Evolutionary conservation across 2,888 invertebrate genomes (phyloP), one percentile per base, ranked within the genome.

Genomic region (Agrotis segetum): DNA sequence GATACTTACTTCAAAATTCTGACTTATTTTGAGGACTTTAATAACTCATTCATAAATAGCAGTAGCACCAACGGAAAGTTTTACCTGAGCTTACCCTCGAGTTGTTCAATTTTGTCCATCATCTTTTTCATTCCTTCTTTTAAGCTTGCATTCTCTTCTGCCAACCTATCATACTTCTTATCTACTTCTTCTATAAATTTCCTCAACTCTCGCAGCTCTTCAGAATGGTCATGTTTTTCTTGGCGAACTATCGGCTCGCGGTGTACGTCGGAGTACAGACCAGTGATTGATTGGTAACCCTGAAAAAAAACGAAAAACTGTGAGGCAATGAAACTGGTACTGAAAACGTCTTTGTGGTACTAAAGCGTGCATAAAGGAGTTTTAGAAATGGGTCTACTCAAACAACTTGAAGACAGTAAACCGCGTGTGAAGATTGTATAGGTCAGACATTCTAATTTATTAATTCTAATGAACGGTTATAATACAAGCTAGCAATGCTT

Each of bases 31-130:
- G 13, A 34, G 16, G 6, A 19, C 17, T 46, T 11, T 7, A 13
- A 6, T 29, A 49, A 40, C 19, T 58, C 17, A 19, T 53, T 70
- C 53, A 50, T 29, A n/a, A 34, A 56, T 56, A 47, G 47, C 53
- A 76, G 24, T 59, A 77, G 34, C 61, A 62, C 77, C 60, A 64
- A 44, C 21, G 50, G 9, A 59, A 70, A 74, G 77, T 64, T 83
- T 89, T 93, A 96, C 96, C 93, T 94, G 74, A 95, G 83, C 86
- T 92, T 94, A 86, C 85, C 87, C 88, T 95, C 95, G 79, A 96
- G 89, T 78, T 92, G 92, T 61, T 92, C 92, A 17, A 96, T 91
- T 81, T 91, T 95, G 2, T 77, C 71, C 81, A 88, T 90, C 93
- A 95, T 92, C 50, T 85, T 91, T 77, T 87, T 89, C 87, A 96